Percentiles rank a stretch among this genome's conserved stretches.
Conservation (phyloP, 2,797 vertebrate species). For the Aulostomus chinensis region DNA sequence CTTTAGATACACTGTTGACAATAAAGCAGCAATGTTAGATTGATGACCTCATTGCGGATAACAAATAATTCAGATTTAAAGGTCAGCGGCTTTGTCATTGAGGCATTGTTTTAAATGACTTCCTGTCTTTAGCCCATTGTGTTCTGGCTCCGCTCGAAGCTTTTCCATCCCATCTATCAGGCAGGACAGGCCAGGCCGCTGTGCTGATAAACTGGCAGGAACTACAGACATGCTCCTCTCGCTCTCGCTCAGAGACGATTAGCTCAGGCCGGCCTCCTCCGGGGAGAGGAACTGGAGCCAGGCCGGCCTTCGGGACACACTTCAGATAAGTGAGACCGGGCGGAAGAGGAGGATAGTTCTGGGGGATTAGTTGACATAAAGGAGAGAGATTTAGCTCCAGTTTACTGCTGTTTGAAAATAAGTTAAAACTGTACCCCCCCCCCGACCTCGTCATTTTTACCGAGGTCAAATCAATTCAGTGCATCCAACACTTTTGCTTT, state of each 20-base stretch:
- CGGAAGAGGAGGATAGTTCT: slow-evolving; percentile 44
- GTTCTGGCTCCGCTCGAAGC: slow-evolving; percentile 39
- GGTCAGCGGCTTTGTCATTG: slow-evolving; percentile 63
- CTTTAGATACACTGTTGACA: slow-evolving; percentile 27
- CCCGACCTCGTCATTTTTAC: too few species aligned
- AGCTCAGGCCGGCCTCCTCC: slow-evolving; percentile 67
- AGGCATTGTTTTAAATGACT: slow-evolving; percentile 55
- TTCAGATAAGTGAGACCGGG: too few species aligned
- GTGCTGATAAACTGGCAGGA: slow-evolving; percentile 77
- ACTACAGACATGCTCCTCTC: slow-evolving; percentile 72
- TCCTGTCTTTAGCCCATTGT: slow-evolving; percentile 48
- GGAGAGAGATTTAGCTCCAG: slow-evolving; percentile 20
- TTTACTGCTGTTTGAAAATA: slow-evolving; percentile 17
- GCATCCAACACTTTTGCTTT: too few species aligned
- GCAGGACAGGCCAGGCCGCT: slow-evolving; percentile 48
- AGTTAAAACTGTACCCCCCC: background rate
- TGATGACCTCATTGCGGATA: slow-evolving; percentile 50
- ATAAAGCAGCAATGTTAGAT: slow-evolving; percentile 38
- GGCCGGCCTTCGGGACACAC: slow-evolving; percentile 65
- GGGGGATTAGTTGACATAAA: slow-evolving; percentile 48
- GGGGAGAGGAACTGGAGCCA: slow-evolving; percentile 78
- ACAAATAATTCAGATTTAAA: slow-evolving; percentile 49
- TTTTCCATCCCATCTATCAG: slow-evolving; percentile 55
- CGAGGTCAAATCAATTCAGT: background rate
- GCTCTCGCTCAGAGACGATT: slow-evolving; percentile 62